Evolutionary conservation across 1,140 invertebrate species (phyloP).

Genomic region (Lasioglossum baleicum): DNA sequence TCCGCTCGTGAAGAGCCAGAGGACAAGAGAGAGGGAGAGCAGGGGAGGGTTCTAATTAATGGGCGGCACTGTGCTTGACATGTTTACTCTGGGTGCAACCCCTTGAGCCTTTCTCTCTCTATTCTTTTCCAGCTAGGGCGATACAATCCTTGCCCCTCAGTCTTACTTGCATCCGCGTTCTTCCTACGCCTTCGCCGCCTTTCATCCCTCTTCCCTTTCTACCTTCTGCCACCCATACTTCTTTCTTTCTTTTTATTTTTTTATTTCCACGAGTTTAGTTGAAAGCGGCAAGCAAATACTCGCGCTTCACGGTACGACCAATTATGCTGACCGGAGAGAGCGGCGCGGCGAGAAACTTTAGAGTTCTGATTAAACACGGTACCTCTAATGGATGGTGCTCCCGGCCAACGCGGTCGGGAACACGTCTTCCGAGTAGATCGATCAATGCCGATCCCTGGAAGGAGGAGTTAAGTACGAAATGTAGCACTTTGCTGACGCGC

Average conservation of each 20-base stretch:
- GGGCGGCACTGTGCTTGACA: constrained; percentile 71
- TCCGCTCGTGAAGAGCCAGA: constrained; percentile 45
- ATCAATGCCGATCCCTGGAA: constrained; percentile 36
- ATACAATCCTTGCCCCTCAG: constrained; percentile 64
- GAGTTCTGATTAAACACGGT: constrained; percentile 75
- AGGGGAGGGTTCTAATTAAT: constrained; percentile 71
- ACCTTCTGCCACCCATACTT: background rate
- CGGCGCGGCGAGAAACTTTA: constrained; percentile 63
- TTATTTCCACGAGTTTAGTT: constrained; percentile 65
- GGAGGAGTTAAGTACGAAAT: constrained; percentile 51
- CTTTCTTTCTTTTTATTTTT: constrained; percentile 10
- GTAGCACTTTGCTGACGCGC: constrained; percentile 26
- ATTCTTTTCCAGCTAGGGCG: constrained; percentile 67
- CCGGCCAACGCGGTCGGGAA: constrained; percentile 48
- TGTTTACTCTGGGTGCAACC: constrained; percentile 72
- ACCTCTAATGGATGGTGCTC: constrained; percentile 68
- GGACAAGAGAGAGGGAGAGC: constrained; percentile 20
- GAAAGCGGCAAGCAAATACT: constrained; percentile 69
- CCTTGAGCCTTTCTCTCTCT: constrained; percentile 55
- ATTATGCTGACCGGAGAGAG: constrained; percentile 62
- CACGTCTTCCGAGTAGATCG: constrained; percentile 60
- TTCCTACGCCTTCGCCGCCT: constrained; percentile 1
- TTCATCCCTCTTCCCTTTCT: background rate
- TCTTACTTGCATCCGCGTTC: constrained; percentile 39
- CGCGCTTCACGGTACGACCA: constrained; percentile 57